Conservation (phyloP, 2,113 vertebrate species). For the Charina bottae region DNA sequence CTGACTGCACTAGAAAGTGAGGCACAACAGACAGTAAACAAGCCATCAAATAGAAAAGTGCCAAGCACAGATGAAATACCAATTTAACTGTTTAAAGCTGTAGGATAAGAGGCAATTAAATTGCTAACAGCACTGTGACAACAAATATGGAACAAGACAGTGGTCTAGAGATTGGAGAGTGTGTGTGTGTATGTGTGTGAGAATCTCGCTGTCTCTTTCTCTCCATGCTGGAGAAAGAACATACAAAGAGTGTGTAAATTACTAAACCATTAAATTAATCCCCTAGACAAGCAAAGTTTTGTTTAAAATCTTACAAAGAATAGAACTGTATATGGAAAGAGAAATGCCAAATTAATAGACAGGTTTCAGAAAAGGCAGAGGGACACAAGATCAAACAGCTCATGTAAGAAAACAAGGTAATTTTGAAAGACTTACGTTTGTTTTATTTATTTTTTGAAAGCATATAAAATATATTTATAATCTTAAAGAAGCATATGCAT, state of each 20-base stretch:
- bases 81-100: no score
- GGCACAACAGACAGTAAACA: no score
- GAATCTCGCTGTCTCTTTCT: background rate
- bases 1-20: no score
- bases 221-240: background rate
- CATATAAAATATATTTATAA: no score
- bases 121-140: no score
- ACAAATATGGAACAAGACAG: background rate
- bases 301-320: background rate
- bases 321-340: background rate
- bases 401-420: background rate
- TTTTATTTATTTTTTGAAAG: no score
- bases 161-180: background rate
- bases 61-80: no score
- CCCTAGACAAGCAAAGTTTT: background rate
- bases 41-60: no score
- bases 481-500: no score
- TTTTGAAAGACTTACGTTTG: background rate
- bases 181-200: background rate
- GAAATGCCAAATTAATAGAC: background rate
- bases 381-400: background rate
- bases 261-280: background rate
- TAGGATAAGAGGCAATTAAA: no score
- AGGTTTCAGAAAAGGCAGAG: background rate
- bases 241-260: background rate